Percentiles rank a stretch among this genome's conserved stretches.
phyloP scores from a whole-genome alignment of 2,888 invertebrate species.

The Lumbricus terrestris region DNA sequence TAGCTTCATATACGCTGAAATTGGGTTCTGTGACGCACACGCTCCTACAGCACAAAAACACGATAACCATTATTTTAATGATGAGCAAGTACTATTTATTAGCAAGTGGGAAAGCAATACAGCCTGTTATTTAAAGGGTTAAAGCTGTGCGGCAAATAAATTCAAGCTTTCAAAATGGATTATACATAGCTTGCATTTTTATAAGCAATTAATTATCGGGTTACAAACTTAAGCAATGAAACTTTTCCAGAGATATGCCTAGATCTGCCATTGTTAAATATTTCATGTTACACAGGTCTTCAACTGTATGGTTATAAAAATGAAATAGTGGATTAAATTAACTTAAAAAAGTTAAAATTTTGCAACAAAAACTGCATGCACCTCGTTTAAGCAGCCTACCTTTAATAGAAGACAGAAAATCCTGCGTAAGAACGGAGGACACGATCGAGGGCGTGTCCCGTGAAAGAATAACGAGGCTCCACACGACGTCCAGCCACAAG shows the following conservation, averaged over 20 bases:
- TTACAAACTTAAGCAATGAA: not conserved
- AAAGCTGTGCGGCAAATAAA: not conserved
- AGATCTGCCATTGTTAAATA: not conserved
- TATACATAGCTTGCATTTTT: not conserved
- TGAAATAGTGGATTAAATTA: not conserved
- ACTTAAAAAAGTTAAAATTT: not conserved
- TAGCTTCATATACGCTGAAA: not conserved
- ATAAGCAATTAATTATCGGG: not conserved
- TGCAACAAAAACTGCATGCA: not conserved
- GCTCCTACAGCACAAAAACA: not conserved
- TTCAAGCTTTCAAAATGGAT: not conserved
- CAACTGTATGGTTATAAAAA: not conserved
- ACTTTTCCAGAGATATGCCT: not conserved
- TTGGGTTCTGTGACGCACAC: not conserved
- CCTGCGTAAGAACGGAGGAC: not conserved
- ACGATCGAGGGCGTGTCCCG: not conserved
- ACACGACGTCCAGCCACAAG: not conserved
- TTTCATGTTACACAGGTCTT: not conserved
- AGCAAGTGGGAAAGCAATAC: too few species aligned
- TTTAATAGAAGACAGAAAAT: not conserved
- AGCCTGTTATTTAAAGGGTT: too few species aligned
- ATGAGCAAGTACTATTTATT: too few species aligned
- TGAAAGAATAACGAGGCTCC: not conserved
- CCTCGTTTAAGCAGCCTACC: conserved; percentile 5
- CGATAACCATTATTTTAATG: too few species aligned